A percentile compares a stretch with the other conserved stretches of the same genome.
Evolutionary conservation across 2,797 vertebrate genomes (phyloP).

Genomic region (Masticophis lateralis): DNA sequence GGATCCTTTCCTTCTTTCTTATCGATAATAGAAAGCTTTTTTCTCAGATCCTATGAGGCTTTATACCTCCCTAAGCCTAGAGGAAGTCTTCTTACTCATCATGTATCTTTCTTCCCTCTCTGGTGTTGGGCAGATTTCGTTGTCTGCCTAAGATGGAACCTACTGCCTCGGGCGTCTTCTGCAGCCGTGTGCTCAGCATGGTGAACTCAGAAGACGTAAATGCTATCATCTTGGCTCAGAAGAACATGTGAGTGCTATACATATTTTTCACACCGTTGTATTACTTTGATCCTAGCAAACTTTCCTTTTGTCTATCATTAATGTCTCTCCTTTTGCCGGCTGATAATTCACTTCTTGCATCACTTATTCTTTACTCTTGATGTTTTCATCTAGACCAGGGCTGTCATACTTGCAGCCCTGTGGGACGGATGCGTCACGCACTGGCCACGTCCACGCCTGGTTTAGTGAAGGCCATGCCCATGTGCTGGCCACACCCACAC

Average conservation of each 20-base stretch:
- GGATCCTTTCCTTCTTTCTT: background rate
- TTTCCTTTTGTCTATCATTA: background rate
- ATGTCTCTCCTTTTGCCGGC: background rate
- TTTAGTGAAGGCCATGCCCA: no score
- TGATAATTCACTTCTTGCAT: background rate
- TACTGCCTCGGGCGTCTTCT: constrained; percentile 89
- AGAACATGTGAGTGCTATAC: constrained; percentile 87
- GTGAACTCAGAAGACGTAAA: constrained; percentile 95
- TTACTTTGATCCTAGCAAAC: background rate
- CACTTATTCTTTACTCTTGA: background rate
- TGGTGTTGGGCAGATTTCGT: constrained; percentile 45
- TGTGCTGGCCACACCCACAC: no score
- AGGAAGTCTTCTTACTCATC: background rate
- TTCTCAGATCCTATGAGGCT: background rate
- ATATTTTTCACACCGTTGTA: background rate
- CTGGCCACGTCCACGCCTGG: no score
- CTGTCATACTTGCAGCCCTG: no score
- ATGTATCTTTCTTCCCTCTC: background rate
- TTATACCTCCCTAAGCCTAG: background rate
- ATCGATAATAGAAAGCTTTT: background rate
- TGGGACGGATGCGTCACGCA: no score
- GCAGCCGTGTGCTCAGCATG: constrained; percentile 93
- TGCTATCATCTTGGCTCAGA: constrained; percentile 96
- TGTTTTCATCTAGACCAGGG: background rate
- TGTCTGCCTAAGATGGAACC: constrained; percentile 75